These are phyloP conservation scores for Dryococelus australis DNA, from an alignment of 2,888 invertebrate species.

Conservation along the genomic window DNA sequence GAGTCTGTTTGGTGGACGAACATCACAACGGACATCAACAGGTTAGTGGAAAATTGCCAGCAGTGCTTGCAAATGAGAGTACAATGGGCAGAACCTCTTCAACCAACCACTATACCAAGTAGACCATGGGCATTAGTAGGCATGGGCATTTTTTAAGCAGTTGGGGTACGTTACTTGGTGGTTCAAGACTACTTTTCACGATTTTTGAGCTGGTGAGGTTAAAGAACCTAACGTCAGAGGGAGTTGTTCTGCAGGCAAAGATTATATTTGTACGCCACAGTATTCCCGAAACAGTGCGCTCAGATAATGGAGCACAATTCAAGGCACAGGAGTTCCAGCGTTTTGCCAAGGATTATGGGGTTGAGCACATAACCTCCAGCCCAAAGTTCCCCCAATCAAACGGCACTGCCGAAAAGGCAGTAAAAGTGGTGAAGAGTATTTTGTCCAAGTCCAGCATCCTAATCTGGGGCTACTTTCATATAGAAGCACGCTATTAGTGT, in stretches of 20 bases:
- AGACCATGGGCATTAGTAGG: not conserved
- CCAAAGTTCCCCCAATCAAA: not conserved
- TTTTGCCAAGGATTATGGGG: not conserved
- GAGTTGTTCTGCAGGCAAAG: not conserved
- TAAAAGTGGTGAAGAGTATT: too few species aligned
- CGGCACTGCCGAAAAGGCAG: too few species aligned
- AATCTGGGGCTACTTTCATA: too few species aligned
- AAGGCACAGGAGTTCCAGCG: not conserved
- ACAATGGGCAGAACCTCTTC: not conserved
- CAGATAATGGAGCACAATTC: not conserved
- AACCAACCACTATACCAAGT: not conserved
- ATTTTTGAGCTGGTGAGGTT: not conserved
- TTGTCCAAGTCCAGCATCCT: too few species aligned
- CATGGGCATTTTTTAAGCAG: not conserved
- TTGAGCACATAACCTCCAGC: not conserved
- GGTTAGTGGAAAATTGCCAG: too few species aligned
- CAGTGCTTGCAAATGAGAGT: too few species aligned
- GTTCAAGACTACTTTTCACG: not conserved
- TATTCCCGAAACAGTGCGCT: not conserved
- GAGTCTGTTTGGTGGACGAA: not conserved
- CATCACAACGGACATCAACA: not conserved
- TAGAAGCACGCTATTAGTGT: too few species aligned
- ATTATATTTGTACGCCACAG: not conserved
- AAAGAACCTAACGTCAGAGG: not conserved
- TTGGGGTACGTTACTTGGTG: not conserved